Conservation (phyloP, 2,888 invertebrate species). For the Nymphalis urticae region DNA sequence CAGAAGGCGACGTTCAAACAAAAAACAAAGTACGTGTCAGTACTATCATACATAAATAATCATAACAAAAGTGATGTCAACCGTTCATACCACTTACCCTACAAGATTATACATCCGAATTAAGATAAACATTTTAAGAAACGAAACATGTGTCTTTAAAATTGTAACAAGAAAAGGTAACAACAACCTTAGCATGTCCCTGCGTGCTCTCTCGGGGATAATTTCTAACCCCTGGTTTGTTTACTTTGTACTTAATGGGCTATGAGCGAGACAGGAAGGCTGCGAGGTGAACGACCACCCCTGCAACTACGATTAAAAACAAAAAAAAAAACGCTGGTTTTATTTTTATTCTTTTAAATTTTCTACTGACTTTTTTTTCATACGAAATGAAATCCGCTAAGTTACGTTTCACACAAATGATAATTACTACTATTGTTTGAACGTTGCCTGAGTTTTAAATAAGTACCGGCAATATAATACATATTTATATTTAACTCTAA, state of each 20-base stretch:
- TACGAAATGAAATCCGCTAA: not conserved
- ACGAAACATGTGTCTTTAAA: slow-evolving; percentile 17
- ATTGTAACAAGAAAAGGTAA: slow-evolving; percentile 31
- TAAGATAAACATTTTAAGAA: not conserved
- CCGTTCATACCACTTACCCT: too few relatives aligned
- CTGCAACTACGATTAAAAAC: slow-evolving; percentile 50
- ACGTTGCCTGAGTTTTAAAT: too few relatives aligned
- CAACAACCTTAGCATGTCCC: slow-evolving; percentile 32
- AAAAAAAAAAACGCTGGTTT: slow-evolving; percentile 37
- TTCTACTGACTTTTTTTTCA: slow-evolving; percentile 1
- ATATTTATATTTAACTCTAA: too few relatives aligned
- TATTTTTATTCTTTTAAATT: slow-evolving; percentile 21
- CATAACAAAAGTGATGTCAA: too few relatives aligned
- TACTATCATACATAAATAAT: not conserved
- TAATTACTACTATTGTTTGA: too few relatives aligned
- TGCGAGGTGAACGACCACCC: slow-evolving; percentile 59
- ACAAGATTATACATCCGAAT: too few relatives aligned
- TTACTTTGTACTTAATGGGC: slow-evolving; percentile 50
- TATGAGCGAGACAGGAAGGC: slow-evolving; percentile 50
- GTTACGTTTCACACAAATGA: not conserved
- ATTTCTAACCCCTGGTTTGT: slow-evolving; percentile 58
- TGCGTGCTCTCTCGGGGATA: slow-evolving; percentile 56
- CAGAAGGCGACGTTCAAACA: not conserved
- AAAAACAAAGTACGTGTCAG: not conserved
- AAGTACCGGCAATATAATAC: too few relatives aligned